Percentiles rank a stretch among this genome's conserved stretches.
These are phyloP conservation scores for Pharmacophagus antenor DNA, from an alignment of 2,888 invertebrate genomes.

Conservation along the genomic window DNA sequence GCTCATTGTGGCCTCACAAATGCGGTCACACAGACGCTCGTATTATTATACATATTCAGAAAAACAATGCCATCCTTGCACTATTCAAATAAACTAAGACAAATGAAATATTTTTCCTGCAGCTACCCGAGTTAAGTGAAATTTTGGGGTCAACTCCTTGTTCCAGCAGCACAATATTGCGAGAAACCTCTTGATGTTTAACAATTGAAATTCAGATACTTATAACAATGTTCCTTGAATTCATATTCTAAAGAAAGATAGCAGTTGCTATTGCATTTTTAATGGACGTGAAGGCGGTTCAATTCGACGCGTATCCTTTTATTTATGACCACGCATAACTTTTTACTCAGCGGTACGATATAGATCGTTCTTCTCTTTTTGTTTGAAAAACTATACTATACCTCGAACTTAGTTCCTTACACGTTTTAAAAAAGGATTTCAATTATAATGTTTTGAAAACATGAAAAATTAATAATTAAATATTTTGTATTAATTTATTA, in stretches of 20 bases:
- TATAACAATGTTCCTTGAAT: conserved; percentile 15
- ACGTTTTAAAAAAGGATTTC: too few relatives aligned
- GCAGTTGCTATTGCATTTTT: conserved; percentile 5
- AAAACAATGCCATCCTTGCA: conserved; percentile 72
- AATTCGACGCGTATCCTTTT: too few relatives aligned
- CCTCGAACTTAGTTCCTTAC: too few relatives aligned
- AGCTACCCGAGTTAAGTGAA: conserved; percentile 41
- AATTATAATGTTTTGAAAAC: too few relatives aligned
- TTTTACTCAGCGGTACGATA: too few relatives aligned
- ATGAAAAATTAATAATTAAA: too few relatives aligned
- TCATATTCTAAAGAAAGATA: conserved; percentile 4
- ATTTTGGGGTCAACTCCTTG: conserved; percentile 42
- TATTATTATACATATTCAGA: conserved; percentile 75
- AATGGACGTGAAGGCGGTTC: too few relatives aligned
- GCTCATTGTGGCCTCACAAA: conserved; percentile 73
- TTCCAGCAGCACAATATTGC: conserved; percentile 27
- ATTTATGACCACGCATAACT: too few relatives aligned
- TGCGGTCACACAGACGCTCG: conserved; percentile 74
- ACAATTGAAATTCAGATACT: conserved; percentile 28
- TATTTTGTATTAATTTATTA: too few relatives aligned
- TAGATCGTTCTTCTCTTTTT: too few relatives aligned
- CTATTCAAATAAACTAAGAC: conserved; percentile 71
- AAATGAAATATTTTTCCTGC: conserved; percentile 64
- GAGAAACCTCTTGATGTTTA: conserved; percentile 37
- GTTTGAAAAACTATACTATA: too few relatives aligned